Evolutionary conservation across 2,888 invertebrate genomes (phyloP), one percentile per base, ranked within the genome.

Genomic region (Habrosyne pyritoides): DNA sequence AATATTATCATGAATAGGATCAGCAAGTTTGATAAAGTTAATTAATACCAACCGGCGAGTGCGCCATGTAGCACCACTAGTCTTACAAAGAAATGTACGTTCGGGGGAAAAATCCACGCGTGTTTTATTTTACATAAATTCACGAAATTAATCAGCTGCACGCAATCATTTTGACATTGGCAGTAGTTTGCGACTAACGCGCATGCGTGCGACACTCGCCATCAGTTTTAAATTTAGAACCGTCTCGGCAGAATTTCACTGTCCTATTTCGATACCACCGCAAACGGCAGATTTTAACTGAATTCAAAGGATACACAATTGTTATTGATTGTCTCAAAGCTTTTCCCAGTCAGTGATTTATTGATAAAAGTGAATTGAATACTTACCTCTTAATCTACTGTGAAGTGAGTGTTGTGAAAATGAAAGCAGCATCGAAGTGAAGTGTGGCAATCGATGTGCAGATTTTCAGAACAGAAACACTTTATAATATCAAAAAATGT

Each of bases 201-300:
- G 91, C 91, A 88, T 88, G 91, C 91, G 91, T 77, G 71, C 73
- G 76, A 77, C 74, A 80, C 70, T 75, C 78, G 81, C 77, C 79
- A 76, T 79, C 70, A 67, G 80, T 79, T 87, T 89, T 91, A 91
- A 90, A 90, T 86, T 86, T 91, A 91, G 90, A 86, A 71, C 57
- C 77, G 81, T 81, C n/a, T n/a, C 82, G 78, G 71, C 82, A 77
- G 82, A 83, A 86, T 86, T 86, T 84, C 67, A 77, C 83, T 81
- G 86, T 73, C 85, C 89, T 86, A 90, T 87, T 88, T 88, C 80
- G 69, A 82, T 77, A 72, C 73, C 71, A 62, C 64, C 70, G 71
- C 81, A 83, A 82, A 84, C 81, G 73, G 73, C 72, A 76, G 76
- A 82, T 82, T 83, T 83, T 78, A 76, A 66, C 55, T 63, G 64